phyloP scores from a whole-genome alignment of 2,113 vertebrate species.

The Erinaceus europaeus region DNA sequence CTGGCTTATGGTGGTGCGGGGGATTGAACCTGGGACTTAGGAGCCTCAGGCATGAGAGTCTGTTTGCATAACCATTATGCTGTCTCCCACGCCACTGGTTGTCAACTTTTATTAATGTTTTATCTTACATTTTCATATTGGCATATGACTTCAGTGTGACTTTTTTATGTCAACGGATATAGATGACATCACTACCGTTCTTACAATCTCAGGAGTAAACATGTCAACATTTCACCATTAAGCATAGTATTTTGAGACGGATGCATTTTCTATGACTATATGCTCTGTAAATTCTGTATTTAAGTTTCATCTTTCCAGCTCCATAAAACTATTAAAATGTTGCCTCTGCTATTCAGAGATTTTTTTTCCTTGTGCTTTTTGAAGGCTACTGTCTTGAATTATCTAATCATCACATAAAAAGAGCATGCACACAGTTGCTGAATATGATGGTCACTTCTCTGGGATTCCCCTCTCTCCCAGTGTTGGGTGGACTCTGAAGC shows the following conservation, averaged over 20 bases:
- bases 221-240: neutral
- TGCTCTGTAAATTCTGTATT: neutral
- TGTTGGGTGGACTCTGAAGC: neutral
- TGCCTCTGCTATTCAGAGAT: neutral
- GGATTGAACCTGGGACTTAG: too few relatives aligned
- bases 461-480: neutral
- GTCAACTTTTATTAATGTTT: neutral
- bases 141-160: neutral
- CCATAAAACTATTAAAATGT: neutral
- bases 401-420: neutral
- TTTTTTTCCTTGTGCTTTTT: neutral
- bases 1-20: too few relatives aligned
- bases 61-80: too few relatives aligned
- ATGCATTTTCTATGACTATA: neutral
- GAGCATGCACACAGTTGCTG: neutral
- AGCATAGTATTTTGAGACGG: neutral
- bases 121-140: neutral
- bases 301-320: neutral
- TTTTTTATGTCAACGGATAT: neutral
- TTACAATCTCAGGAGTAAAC: neutral
- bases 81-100: too few relatives aligned
- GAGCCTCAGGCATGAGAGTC: too few relatives aligned
- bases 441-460: neutral
- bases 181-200: neutral
- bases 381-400: neutral